Conservation (phyloP, 2,113 vertebrate genomes). For the Zapus hudsonius region DNA sequence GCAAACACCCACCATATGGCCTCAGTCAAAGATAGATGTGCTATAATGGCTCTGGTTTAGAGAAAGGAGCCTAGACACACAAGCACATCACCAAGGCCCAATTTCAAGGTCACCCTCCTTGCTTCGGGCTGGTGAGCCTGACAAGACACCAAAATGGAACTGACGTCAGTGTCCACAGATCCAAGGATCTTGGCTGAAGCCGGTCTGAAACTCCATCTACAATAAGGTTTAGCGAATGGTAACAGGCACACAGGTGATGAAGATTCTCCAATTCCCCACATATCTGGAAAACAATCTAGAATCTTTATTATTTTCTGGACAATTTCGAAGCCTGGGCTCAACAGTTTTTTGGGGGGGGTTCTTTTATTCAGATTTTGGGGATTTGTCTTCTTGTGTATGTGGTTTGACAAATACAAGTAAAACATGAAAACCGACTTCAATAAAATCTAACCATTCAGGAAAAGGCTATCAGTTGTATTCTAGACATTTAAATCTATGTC, state of each 20-base stretch:
- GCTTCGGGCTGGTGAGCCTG: constrained; percentile 34
- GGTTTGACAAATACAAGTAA: constrained; percentile 91
- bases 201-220: constrained; percentile 59
- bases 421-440: constrained; percentile 88
- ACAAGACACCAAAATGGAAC: constrained; percentile 38
- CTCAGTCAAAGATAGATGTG: constrained; percentile 72
- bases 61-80: constrained; percentile 20
- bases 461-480: constrained; percentile 84
- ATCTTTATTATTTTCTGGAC: constrained; percentile 83
- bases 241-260: constrained; percentile 36
- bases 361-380: constrained; percentile 39
- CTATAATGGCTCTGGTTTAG: constrained; percentile 69
- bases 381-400: constrained; percentile 79
- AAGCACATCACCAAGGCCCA: constrained; percentile 51
- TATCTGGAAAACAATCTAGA: constrained; percentile 88
- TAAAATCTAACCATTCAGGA: constrained; percentile 88
- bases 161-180: not conserved
- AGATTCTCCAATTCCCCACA: constrained; percentile 76
- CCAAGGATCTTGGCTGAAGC: constrained; percentile 20
- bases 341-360: constrained; percentile 88
- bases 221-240: constrained; percentile 57
- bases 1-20: constrained; percentile 69
- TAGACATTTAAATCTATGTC: constrained; percentile 88
- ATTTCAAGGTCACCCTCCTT: constrained; percentile 56
- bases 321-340: constrained; percentile 88